A percentile compares a stretch with the other conserved stretches of the same genome.
These are phyloP conservation scores for Seladonia tumulorum DNA, from an alignment of 2,888 invertebrate genomes.

Conservation along the genomic window DNA sequence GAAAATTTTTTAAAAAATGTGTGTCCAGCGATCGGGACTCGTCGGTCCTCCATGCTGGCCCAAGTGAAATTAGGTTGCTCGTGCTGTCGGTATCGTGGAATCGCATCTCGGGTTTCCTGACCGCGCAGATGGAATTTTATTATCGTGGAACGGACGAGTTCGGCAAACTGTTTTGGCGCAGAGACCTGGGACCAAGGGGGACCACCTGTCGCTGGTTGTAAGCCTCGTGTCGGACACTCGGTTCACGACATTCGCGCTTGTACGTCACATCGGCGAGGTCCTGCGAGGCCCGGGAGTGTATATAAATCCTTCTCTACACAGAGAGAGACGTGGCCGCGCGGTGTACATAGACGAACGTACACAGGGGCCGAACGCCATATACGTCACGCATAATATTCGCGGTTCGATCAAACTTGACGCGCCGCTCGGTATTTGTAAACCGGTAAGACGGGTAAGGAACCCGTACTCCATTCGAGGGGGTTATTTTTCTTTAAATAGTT, in stretches of 20 bases:
- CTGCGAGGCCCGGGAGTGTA: constrained; percentile 23
- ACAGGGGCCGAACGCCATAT: constrained; percentile 56
- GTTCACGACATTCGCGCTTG: constrained; percentile 55
- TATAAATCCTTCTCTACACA: not conserved
- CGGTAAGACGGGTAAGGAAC: constrained; percentile 59
- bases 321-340: too few relatives aligned
- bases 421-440: constrained; percentile 64
- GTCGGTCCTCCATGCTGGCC: not conserved
- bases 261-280: constrained; percentile 54
- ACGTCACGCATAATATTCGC: constrained; percentile 69
- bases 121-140: constrained; percentile 40
- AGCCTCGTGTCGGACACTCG: constrained; percentile 54
- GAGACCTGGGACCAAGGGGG: constrained; percentile 52
- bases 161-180: constrained; percentile 59
- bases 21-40: too few relatives aligned
- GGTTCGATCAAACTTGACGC: constrained; percentile 67
- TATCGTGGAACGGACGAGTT: constrained; percentile 40
- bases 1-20: too few relatives aligned
- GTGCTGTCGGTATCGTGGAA: not conserved
- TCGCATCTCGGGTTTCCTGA: constrained; percentile 18
- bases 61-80: not conserved
- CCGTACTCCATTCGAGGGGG: constrained; percentile 42
- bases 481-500: constrained; percentile 59
- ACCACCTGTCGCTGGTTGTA: constrained; percentile 72
- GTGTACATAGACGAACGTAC: not conserved